These are phyloP conservation scores for Steinernema khuongi DNA, from an alignment of 1,140 invertebrate genomes.

Conservation along the genomic window DNA sequence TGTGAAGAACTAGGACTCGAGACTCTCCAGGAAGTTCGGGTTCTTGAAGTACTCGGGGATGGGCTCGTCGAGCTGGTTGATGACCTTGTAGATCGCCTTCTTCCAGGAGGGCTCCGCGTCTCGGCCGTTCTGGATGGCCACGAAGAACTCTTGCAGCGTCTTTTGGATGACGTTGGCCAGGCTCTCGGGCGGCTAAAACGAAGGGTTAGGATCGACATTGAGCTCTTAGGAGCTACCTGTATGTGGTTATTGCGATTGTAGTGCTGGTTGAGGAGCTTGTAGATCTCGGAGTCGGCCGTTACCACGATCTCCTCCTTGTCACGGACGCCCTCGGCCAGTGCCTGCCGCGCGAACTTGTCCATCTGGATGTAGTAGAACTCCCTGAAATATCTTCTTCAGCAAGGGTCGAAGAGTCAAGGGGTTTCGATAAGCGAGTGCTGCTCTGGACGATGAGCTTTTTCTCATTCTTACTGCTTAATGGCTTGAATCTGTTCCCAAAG, in stretches of 20 bases:
- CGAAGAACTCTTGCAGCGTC: constrained; percentile 95
- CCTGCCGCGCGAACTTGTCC: constrained; percentile 98
- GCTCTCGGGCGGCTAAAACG: constrained; percentile 82
- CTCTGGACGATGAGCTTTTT: too few species aligned
- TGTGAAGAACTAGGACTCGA: constrained; percentile 66
- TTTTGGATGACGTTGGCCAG: constrained; percentile 93
- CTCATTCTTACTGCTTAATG: too few species aligned
- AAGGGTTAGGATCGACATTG: neutral
- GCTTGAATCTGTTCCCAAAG: too few species aligned
- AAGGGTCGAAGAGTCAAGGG: neutral
- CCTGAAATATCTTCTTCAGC: constrained; percentile 73
- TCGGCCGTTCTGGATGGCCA: constrained; percentile 86
- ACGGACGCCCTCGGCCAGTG: constrained; percentile 90
- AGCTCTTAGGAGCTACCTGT: constrained; percentile 70
- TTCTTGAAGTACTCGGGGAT: constrained; percentile 99
- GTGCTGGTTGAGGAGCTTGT: constrained; percentile 93
- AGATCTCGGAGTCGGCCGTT: constrained; percentile 87
- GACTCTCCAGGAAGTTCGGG: constrained; percentile 94
- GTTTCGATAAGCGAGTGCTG: too few species aligned
- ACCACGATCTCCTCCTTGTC: constrained; percentile 85
- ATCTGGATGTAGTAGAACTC: constrained; percentile 99
- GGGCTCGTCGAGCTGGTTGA: constrained; percentile 92
- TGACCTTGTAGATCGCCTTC: constrained; percentile 99
- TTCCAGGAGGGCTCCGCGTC: constrained; percentile 99
- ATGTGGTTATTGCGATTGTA: constrained; percentile 99